Base-by-base conservation (phyloP, 2,113 vertebrate genomes). In the Copsychus sechellarum region DNA sequence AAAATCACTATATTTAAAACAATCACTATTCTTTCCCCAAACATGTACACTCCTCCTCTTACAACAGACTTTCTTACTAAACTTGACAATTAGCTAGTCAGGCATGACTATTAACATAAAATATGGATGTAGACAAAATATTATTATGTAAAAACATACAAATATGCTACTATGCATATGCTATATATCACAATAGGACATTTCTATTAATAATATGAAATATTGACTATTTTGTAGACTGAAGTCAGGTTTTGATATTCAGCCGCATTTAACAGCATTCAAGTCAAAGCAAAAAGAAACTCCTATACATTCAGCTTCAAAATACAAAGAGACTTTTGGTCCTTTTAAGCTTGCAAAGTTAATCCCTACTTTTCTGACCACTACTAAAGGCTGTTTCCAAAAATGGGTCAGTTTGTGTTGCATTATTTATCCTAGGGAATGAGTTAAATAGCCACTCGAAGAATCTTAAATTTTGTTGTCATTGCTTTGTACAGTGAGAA, bases 261-360 rank as follows among this genome's bases (percentile, higher is more conserved):
- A 93, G 87, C 51, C 36, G 88, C 88, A 82, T 58, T 80, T 62
- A 71, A 85, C 76, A 76, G 72, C 90, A 92, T 56, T 93, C 81
- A 86, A 92, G 61, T 66, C 82, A 90, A 85, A 53, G 74, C 47
- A 26, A 45, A 88, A 90, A 45, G 81, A 34, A 70, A 61, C 50
- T 84, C 84, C 40, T 42, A 34, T 20, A 66, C 76, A 66, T 69
- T 58, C 77, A 80, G 61, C 33, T 92, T 95, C 90, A 78, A 42
- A 57, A 29, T 33, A 81, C 81, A 70, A 95, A 88, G 34, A 74
- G 82, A 93, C 38, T 77, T 70, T 86, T 86, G 81, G 67, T 91
- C 91, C 92, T 93, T 81, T 83, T 85, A 95, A 76, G 86, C 70
- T 74, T 26, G 25, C 93, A 80, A 29, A 67, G 84, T 92, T 77